phyloP scores from a whole-genome alignment of 92 coral and sea anemone species.

The Palythoa caribaeorum region DNA sequence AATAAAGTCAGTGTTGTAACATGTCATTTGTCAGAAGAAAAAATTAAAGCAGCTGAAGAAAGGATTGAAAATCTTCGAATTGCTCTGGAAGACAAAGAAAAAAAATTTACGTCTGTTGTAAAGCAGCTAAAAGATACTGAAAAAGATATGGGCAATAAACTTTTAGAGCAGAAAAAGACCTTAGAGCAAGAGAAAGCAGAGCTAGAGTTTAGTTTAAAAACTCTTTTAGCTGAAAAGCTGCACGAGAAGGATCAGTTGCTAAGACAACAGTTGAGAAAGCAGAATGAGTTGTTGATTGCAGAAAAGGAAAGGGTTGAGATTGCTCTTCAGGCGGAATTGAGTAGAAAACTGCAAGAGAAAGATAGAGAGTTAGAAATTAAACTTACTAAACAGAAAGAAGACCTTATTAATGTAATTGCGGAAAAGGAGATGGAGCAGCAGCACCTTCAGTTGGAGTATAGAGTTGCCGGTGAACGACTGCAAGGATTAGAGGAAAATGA shows the following conservation, averaged over 20 bases:
- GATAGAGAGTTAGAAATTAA: constrained; percentile 88
- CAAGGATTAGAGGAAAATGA: constrained; percentile 87
- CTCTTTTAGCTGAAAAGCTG: constrained; percentile 73
- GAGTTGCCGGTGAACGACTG: constrained; percentile 80
- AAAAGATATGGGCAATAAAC: constrained; percentile 73
- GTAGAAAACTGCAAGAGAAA: constrained; percentile 85
- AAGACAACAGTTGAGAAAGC: constrained; percentile 79
- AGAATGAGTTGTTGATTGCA: constrained; percentile 82
- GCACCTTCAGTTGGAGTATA: constrained; percentile 77
- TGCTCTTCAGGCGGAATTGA: constrained; percentile 81
- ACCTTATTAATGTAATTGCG: constrained; percentile 82
- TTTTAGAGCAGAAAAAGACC: constrained; percentile 81
- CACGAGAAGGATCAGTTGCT: constrained; percentile 80
- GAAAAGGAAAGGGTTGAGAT: constrained; percentile 89
- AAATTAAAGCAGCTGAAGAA: constrained; percentile 79
- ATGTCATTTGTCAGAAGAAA: constrained; percentile 58
- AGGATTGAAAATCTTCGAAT: constrained; percentile 75
- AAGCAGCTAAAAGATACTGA: constrained; percentile 81
- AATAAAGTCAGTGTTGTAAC: constrained; percentile 43
- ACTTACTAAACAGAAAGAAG: constrained; percentile 76
- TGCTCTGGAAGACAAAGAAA: constrained; percentile 86
- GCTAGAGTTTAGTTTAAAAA: constrained; percentile 77
- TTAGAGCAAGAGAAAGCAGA: constrained; percentile 84
- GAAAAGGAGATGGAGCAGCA: constrained; percentile 87
- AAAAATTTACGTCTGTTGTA: constrained; percentile 67